Percentiles rank a stretch among this genome's conserved stretches.
Conservation (phyloP, 2,888 invertebrate genomes). For the Drosophila koepferae region DNA sequence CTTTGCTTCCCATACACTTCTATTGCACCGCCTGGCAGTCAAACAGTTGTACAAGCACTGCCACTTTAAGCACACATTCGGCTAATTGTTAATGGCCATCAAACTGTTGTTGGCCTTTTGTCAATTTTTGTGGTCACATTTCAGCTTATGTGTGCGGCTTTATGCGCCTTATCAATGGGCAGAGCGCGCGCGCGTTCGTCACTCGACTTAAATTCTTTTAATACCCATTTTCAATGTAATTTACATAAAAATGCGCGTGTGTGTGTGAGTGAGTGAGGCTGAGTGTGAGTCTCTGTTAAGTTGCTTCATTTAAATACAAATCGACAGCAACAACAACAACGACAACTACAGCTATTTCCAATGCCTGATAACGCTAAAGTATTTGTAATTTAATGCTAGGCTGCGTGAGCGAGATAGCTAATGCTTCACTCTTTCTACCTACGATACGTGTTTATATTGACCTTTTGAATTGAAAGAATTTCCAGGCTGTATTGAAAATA, state of each 20-base stretch:
- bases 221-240: conserved; percentile 63
- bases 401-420: conserved; percentile 15
- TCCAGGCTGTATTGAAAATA: conserved; percentile 38
- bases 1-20: neutral
- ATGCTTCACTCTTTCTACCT: conserved; percentile 36
- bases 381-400: conserved; percentile 48
- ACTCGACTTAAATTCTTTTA: conserved; percentile 17
- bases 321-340: conserved; percentile 36
- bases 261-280: conserved; percentile 5
- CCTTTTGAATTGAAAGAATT: conserved; percentile 48
- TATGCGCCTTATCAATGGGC: conserved; percentile 58
- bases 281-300: conserved; percentile 37
- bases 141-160: conserved; percentile 8
- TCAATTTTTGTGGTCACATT: conserved; percentile 20
- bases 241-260: conserved; percentile 69
- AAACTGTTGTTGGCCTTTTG: conserved; percentile 25
- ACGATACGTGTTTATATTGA: conserved; percentile 6
- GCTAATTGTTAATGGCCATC: conserved; percentile 36
- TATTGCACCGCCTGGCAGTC: neutral
- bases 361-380: conserved; percentile 67
- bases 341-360: conserved; percentile 40
- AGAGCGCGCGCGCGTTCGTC: conserved; percentile 10
- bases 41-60: neutral
- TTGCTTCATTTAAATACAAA: conserved; percentile 75
- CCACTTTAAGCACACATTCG: conserved; percentile 6